Percentiles rank a stretch among this genome's conserved stretches.
phyloP scores from a whole-genome alignment of 2,113 vertebrate genomes.

The Gasterosteus nipponicus region DNA sequence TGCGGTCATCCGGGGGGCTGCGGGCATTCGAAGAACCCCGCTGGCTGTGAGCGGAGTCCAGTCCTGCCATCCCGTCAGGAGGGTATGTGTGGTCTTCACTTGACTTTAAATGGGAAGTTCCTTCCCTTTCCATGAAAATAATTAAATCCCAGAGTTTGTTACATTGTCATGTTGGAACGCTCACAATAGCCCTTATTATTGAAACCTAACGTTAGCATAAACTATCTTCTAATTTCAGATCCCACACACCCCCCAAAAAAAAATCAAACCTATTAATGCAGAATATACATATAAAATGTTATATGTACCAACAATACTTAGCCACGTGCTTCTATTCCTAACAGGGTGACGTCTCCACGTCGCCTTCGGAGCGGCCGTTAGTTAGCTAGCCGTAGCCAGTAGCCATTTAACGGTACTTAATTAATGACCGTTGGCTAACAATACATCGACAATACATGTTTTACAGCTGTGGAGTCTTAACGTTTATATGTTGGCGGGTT shows the following conservation, averaged over 20 bases:
- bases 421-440: background rate
- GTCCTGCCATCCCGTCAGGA: slow-evolving; percentile 20
- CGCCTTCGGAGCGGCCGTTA: background rate
- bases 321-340: background rate
- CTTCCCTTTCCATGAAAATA: background rate
- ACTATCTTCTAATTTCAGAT: background rate
- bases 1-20: background rate
- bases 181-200: background rate
- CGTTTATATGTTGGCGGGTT: background rate
- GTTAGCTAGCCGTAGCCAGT: background rate
- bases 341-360: background rate
- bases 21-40: background rate
- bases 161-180: no score
- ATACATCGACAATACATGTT: background rate
- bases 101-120: background rate
- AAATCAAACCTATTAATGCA: background rate
- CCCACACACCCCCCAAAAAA: background rate
- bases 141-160: background rate
- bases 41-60: background rate
- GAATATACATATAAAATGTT: no score
- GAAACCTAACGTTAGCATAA: background rate
- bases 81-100: no score
- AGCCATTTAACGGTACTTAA: background rate
- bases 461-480: background rate
- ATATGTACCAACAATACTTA: no score